Percentiles rank a stretch among this genome's conserved stretches.
Evolutionary conservation across 1,140 invertebrate species (phyloP).

Genomic region (Hypsibius dujardini): DNA sequence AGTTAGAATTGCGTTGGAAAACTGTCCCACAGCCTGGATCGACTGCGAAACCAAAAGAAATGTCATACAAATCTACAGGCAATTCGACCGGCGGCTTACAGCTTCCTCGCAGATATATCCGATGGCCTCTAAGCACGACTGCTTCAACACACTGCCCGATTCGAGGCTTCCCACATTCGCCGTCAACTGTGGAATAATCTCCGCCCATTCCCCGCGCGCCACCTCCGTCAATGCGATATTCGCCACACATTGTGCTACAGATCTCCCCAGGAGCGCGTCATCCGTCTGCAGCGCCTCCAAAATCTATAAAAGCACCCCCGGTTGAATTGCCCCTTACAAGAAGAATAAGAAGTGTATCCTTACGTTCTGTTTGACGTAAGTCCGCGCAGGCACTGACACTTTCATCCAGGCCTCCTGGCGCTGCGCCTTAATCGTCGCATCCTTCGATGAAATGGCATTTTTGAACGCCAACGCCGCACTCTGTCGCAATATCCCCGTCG

Average conservation of each 20-base stretch:
- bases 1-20: conserved; percentile 90
- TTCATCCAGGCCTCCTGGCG: conserved; percentile 80
- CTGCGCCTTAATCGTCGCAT: conserved; percentile 53
- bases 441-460: conserved; percentile 93
- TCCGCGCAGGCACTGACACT: conserved; percentile 64
- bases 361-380: conserved; percentile 88
- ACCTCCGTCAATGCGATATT: conserved; percentile 92
- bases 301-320: conserved; percentile 44
- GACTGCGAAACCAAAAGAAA: conserved; percentile 38
- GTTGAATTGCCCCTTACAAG: background rate
- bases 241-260: conserved; percentile 94
- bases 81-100: too few relatives aligned
- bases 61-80: conserved; percentile 10
- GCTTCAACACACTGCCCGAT: conserved; percentile 79
- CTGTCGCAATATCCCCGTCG: background rate
- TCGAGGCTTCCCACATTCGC: conserved; percentile 61
- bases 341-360: conserved; percentile 29
- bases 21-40: conserved; percentile 66
- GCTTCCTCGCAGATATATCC: conserved; percentile 67
- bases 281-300: conserved; percentile 83
- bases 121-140: conserved; percentile 88
- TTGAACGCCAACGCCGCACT: conserved; percentile 62
- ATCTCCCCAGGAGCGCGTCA: conserved; percentile 65
- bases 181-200: conserved; percentile 65
- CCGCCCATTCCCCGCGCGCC: conserved; percentile 51